A percentile compares a stretch with the other conserved stretches of the same genome.
Evolutionary conservation across 2,797 vertebrate genomes (phyloP).

Genomic region (Rachycentron canadum): DNA sequence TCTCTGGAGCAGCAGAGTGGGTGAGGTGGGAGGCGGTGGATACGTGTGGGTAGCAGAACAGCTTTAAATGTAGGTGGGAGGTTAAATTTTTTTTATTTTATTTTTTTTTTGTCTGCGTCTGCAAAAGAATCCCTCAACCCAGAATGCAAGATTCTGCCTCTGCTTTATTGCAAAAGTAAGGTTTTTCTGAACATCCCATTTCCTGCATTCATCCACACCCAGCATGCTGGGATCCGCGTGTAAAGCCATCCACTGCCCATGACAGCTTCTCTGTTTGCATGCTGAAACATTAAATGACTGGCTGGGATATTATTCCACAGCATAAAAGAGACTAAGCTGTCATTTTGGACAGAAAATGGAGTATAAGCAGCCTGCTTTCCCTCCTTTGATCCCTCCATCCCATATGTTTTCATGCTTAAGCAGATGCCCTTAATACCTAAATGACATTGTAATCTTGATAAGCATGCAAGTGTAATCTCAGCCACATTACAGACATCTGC

Average conservation of each 20-base stretch:
- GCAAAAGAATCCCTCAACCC: conserved; percentile 3
- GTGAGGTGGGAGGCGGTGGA: conserved; percentile 5
- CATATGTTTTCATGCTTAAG: conserved; percentile 63
- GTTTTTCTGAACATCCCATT: conserved; percentile 25
- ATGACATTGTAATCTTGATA: conserved; percentile 65
- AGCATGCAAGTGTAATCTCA: conserved; percentile 59
- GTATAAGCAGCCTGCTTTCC: conserved; percentile 47
- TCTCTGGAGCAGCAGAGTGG: conserved; percentile 34
- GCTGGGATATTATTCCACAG: conserved; percentile 46
- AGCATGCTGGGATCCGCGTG: background rate
- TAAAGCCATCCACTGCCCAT: background rate
- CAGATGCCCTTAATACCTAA: conserved; percentile 61
- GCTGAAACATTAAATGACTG: conserved; percentile 42
- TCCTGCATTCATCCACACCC: conserved; percentile 34
- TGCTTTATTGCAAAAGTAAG: background rate
- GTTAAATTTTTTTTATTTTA: background rate
- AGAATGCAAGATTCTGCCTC: background rate
- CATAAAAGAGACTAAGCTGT: conserved; percentile 61
- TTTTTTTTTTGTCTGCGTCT: background rate
- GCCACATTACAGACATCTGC: conserved; percentile 53
- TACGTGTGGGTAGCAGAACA: conserved; percentile 17
- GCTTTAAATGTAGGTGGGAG: conserved; percentile 39
- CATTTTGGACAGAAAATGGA: conserved; percentile 55
- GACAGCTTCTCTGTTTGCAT: conserved; percentile 33
- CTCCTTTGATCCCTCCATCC: conserved; percentile 52